phyloP scores from a whole-genome alignment of 2,113 vertebrate species.

The Ciconia stormi region DNA sequence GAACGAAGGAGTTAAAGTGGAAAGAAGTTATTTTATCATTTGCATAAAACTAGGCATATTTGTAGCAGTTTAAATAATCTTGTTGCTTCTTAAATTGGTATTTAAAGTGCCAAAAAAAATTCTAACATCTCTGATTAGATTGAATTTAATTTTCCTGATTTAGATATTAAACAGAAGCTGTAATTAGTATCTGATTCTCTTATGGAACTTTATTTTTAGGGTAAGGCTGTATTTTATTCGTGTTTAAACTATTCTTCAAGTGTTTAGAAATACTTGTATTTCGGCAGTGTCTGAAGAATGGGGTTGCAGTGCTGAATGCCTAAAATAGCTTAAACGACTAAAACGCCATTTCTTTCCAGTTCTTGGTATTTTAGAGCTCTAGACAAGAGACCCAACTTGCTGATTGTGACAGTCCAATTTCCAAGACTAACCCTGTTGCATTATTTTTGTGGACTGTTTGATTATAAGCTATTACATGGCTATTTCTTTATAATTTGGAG shows the following conservation, averaged over 20 bases:
- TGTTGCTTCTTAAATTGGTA: conserved; percentile 37
- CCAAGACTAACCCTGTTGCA: background rate
- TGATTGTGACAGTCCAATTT: background rate
- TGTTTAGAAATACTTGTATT: background rate
- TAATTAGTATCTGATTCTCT: conserved; percentile 55
- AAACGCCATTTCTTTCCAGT: background rate
- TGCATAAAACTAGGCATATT: conserved; percentile 41
- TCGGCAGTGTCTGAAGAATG: background rate
- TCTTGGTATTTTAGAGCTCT: background rate
- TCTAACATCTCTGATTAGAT: conserved; percentile 61
- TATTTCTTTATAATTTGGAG: background rate
- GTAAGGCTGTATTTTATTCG: background rate
- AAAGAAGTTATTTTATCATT: conserved; percentile 1
- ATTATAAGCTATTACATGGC: background rate
- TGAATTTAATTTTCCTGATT: conserved; percentile 65
- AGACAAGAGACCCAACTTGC: background rate
- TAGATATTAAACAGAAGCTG: conserved; percentile 54
- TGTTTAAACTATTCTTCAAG: conserved; percentile 2
- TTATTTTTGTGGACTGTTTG: background rate
- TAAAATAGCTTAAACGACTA: background rate
- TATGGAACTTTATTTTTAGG: conserved; percentile 62
- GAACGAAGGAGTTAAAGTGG: background rate
- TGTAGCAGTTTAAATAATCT: conserved; percentile 35
- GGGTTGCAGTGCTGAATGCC: background rate
- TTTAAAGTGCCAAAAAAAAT: conserved; percentile 46